Evolutionary conservation across 2,888 invertebrate species (phyloP).

Genomic region (Camptogramma bilineatum): DNA sequence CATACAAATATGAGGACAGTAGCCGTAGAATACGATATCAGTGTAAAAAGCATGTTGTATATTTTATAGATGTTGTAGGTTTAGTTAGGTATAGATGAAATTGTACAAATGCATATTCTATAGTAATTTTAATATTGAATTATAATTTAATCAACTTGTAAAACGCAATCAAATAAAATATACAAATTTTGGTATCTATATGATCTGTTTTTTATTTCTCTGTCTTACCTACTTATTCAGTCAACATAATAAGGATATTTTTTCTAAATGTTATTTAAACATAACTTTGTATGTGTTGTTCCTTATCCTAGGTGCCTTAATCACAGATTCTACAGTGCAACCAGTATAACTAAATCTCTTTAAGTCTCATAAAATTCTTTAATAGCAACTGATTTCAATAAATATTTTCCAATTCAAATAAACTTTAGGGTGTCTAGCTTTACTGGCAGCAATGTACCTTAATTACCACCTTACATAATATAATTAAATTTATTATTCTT

Average conservation of each 20-base stretch:
- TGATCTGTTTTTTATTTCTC: constrained; percentile 48
- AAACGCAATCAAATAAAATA: constrained; percentile 84
- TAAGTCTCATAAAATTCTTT: neutral
- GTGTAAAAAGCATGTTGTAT: constrained; percentile 83
- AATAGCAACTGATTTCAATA: neutral
- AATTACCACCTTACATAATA: neutral
- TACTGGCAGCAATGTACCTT: neutral
- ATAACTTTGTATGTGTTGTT: constrained; percentile 5
- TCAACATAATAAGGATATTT: constrained; percentile 17
- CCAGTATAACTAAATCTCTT: neutral
- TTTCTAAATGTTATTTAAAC: constrained; percentile 6
- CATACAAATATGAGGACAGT: constrained; percentile 52
- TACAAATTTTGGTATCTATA: constrained; percentile 81
- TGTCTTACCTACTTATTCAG: constrained; percentile 17
- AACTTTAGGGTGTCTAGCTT: neutral
- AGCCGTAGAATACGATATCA: constrained; percentile 69
- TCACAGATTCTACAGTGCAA: constrained; percentile 14
- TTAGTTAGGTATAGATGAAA: constrained; percentile 83
- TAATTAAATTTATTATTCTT: neutral
- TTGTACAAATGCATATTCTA: constrained; percentile 82
- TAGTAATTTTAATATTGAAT: constrained; percentile 79
- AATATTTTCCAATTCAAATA: neutral
- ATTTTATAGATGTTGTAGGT: constrained; percentile 78
- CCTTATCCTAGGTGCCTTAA: constrained; percentile 9
- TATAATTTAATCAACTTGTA: constrained; percentile 84